Evolutionary conservation across 2,888 invertebrate genomes (phyloP).

Genomic region (Cotesia congregata): DNA sequence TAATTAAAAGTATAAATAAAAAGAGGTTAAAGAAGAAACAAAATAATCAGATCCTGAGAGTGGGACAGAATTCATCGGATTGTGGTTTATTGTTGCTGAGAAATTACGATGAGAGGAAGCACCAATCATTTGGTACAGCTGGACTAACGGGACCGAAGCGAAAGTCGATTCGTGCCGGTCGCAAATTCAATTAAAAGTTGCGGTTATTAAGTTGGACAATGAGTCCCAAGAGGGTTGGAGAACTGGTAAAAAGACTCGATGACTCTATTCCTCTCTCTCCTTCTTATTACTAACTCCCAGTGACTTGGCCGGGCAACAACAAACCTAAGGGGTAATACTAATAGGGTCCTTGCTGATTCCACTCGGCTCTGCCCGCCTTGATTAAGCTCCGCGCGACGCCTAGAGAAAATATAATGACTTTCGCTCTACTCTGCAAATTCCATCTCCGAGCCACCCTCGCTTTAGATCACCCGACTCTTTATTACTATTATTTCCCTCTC

Average conservation of each 20-base stretch:
- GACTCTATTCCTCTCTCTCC: constrained; percentile 7
- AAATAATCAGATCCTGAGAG: not conserved
- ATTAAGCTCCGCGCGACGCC: constrained; percentile 69
- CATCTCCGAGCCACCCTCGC: constrained; percentile 34
- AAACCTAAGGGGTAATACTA: constrained; percentile 60
- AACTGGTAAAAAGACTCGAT: constrained; percentile 50
- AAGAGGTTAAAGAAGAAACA: not conserved
- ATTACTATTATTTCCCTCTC: not conserved
- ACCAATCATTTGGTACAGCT: constrained; percentile 35
- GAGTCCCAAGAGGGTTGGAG: constrained; percentile 60
- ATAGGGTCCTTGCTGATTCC: constrained; percentile 69
- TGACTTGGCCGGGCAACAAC: constrained; percentile 33
- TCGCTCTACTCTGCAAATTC: constrained; percentile 63
- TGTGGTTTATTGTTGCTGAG: not conserved
- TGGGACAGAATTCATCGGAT: not conserved
- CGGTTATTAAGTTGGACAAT: constrained; percentile 69
- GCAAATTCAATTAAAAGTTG: constrained; percentile 70
- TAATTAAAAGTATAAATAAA: not conserved
- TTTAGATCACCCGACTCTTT: constrained; percentile 6
- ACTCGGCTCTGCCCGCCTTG: constrained; percentile 66
- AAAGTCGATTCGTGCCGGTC: constrained; percentile 63
- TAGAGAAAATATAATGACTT: constrained; percentile 68
- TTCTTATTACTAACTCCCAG: constrained; percentile 35
- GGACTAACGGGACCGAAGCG: constrained; percentile 53
- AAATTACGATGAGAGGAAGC: constrained; percentile 18